phyloP scores from a whole-genome alignment of 1,140 invertebrate species.

The Telenomus remus region DNA sequence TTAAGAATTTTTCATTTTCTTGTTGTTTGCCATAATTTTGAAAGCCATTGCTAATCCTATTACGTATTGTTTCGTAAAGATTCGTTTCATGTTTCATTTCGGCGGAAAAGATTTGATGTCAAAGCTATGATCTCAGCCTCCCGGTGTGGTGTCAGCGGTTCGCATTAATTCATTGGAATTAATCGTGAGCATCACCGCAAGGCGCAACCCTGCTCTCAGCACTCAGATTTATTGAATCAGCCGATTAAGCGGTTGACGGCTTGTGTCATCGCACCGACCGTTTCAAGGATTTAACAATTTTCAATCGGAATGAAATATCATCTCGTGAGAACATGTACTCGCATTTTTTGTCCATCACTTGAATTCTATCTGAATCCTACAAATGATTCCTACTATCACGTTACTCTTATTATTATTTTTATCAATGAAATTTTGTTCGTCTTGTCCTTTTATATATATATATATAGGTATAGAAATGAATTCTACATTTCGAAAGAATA shows the following conservation, averaged over 20 bases:
- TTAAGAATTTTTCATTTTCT: too few species aligned
- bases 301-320: constrained; percentile 28
- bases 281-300: constrained; percentile 52
- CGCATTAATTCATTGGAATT: constrained; percentile 74
- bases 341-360: too few species aligned
- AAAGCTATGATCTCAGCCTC: constrained; percentile 63
- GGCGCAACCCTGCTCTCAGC: constrained; percentile 64
- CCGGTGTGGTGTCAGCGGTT: constrained; percentile 68
- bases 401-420: too few species aligned
- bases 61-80: too few species aligned
- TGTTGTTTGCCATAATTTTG: too few species aligned
- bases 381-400: too few species aligned
- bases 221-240: constrained; percentile 76
- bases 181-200: constrained; percentile 69
- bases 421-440: too few species aligned
- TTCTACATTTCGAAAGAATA: too few species aligned
- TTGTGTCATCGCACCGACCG: constrained; percentile 62
- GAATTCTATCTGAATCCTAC: too few species aligned
- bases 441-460: too few species aligned
- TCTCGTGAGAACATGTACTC: constrained; percentile 19
- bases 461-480: too few species aligned
- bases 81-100: constrained; percentile 8
- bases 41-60: too few species aligned
- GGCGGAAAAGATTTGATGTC: constrained; percentile 20
- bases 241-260: constrained; percentile 70